Evolutionary conservation across 2,888 invertebrate species (phyloP).

Genomic region (Ecdyonurus torrentis): DNA sequence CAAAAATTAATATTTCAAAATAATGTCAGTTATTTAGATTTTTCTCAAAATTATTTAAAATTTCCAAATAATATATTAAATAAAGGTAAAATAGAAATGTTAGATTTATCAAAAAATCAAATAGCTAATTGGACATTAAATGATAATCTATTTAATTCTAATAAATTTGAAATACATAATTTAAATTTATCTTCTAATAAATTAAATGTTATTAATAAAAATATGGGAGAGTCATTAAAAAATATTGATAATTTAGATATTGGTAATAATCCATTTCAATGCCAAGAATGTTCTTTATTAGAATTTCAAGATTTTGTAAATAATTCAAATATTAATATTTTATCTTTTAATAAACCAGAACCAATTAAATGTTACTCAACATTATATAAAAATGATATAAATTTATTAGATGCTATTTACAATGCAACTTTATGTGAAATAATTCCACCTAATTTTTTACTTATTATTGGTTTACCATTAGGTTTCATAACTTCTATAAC

Average conservation of each 20-base stretch:
- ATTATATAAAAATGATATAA: neutral
- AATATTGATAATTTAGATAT: neutral
- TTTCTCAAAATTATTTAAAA: neutral
- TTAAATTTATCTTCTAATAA: neutral
- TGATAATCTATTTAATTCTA: neutral
- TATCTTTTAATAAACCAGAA: neutral
- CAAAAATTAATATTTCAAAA: neutral
- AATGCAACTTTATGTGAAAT: neutral
- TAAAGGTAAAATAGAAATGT: neutral
- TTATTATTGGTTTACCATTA: neutral
- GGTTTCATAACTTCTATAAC: neutral
- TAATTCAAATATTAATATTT: neutral
- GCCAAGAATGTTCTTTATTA: neutral
- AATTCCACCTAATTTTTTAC: neutral
- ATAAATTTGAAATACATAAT: neutral
- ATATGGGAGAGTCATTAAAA: neutral
- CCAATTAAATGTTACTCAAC: neutral
- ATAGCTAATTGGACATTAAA: neutral
- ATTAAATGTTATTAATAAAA: neutral
- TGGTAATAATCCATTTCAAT: neutral
- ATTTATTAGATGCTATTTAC: neutral
- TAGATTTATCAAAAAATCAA: neutral
- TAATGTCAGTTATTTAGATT: neutral
- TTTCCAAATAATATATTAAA: neutral
- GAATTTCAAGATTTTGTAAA: neutral